Percentiles rank a stretch among this genome's conserved stretches.
Evolutionary conservation across 1,140 invertebrate species (phyloP).

Genomic region (Calycopis cecrops): DNA sequence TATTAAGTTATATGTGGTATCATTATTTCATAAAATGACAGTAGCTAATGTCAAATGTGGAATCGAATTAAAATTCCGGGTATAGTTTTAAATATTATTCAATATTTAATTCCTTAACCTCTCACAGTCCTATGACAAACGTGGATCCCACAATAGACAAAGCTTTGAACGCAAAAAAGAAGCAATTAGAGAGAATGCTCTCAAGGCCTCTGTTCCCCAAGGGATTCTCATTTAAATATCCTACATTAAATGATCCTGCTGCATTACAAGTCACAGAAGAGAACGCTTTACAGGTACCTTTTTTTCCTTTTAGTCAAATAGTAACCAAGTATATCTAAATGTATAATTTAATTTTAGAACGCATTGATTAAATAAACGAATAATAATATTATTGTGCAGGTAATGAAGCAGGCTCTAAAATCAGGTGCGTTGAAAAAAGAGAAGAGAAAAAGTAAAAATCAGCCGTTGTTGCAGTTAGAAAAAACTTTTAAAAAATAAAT

Average conservation of each 20-base stretch:
- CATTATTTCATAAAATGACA: no score
- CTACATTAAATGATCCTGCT: constrained; percentile 64
- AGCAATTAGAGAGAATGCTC: constrained; percentile 77
- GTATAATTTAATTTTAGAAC: neutral
- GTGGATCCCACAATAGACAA: constrained; percentile 47
- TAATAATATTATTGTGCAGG: constrained; percentile 55
- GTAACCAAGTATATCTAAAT: neutral
- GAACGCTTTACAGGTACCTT: constrained; percentile 74
- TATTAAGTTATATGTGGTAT: no score
- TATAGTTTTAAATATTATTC: neutral
- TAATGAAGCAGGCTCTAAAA: constrained; percentile 75
- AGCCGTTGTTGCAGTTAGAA: constrained; percentile 52
- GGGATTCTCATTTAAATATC: constrained; percentile 83
- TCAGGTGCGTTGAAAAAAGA: constrained; percentile 58
- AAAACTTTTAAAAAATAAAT: constrained; percentile 43
- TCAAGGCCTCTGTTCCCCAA: constrained; percentile 79
- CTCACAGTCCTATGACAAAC: constrained; percentile 37
- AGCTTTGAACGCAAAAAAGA: constrained; percentile 71
- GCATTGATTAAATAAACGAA: constrained; percentile 9
- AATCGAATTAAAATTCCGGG: no score
- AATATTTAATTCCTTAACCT: constrained; percentile 28
- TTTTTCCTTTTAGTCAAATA: neutral
- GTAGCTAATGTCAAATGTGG: no score
- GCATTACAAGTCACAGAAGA: constrained; percentile 35
- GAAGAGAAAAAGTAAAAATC: constrained; percentile 61